phyloP scores from a whole-genome alignment of 1,140 invertebrate species.

The Pseudachorutes palmiensis region DNA sequence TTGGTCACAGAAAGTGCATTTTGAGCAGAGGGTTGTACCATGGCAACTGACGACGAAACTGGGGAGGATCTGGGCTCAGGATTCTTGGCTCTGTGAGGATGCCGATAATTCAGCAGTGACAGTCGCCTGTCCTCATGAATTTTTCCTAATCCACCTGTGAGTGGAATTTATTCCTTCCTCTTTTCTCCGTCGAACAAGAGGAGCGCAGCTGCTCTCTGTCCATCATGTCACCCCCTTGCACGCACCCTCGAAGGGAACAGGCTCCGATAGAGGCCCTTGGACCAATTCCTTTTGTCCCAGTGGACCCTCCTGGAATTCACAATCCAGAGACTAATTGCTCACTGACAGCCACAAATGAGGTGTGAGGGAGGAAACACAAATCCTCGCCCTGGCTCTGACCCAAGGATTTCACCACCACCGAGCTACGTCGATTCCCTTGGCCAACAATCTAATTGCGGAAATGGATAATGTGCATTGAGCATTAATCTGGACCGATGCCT shows the following conservation, averaged over 20 bases:
- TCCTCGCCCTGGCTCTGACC: not conserved
- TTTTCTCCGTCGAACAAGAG: not conserved
- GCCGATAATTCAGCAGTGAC: not conserved
- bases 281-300: not conserved
- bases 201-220: constrained; percentile 1
- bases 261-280: not conserved
- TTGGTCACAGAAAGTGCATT: too few relatives aligned
- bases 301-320: too few relatives aligned
- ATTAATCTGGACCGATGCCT: too few relatives aligned
- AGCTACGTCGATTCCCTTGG: too few relatives aligned
- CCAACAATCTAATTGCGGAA: too few relatives aligned
- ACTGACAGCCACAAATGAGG: not conserved
- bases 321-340: not conserved
- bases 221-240: not conserved
- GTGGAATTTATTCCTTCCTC: constrained; percentile 9
- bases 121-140: constrained; percentile 12
- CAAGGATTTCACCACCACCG: not conserved
- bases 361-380: not conserved
- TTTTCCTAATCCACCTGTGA: constrained; percentile 9
- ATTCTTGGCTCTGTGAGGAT: not conserved
- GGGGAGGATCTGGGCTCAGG: not conserved
- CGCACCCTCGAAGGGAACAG: not conserved
- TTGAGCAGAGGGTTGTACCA: too few relatives aligned
- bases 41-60: too few relatives aligned
- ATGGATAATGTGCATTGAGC: too few relatives aligned